These are phyloP conservation scores for Brachyopa scutellaris DNA, from an alignment of 2,888 invertebrate genomes.

Conservation along the genomic window DNA sequence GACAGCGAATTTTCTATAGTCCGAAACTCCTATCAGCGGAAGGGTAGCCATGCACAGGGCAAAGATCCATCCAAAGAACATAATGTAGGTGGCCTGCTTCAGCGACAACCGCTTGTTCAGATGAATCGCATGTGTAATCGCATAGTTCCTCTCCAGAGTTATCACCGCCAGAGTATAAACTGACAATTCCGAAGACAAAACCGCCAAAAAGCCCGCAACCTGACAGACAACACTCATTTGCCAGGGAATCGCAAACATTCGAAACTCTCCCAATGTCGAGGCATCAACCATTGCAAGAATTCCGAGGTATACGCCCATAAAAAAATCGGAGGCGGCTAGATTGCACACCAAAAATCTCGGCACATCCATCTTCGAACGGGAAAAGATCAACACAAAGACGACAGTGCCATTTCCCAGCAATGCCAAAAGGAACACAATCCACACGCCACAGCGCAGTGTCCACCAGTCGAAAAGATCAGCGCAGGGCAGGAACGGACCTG, in stretches of 20 bases:
- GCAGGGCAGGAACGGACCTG: slow-evolving; percentile 97
- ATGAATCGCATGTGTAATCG: slow-evolving; percentile 98
- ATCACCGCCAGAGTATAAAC: slow-evolving; percentile 98
- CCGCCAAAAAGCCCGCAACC: slow-evolving; percentile 96
- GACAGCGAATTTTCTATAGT: slow-evolving; percentile 97
- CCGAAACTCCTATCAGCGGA: slow-evolving; percentile 95
- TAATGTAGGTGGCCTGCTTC: slow-evolving; percentile 94
- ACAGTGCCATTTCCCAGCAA: slow-evolving; percentile 98
- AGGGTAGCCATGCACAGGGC: slow-evolving; percentile 92
- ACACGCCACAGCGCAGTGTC: slow-evolving; percentile 97
- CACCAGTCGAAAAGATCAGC: slow-evolving; percentile 99
- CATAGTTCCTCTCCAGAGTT: slow-evolving; percentile 96
- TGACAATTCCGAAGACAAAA: slow-evolving; percentile 95
- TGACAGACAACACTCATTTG: slow-evolving; percentile 97
- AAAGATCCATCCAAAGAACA: slow-evolving; percentile 96
- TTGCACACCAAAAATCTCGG: slow-evolving; percentile 98
- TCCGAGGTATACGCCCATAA: slow-evolving; percentile 97
- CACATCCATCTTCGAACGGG: slow-evolving; percentile 96
- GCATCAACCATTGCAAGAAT: slow-evolving; percentile 97
- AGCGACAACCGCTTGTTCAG: slow-evolving; percentile 96
- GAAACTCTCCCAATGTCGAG: slow-evolving; percentile 96
- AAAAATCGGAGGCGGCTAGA: slow-evolving; percentile 97
- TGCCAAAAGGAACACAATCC: slow-evolving; percentile 97
- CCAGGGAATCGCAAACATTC: slow-evolving; percentile 98
- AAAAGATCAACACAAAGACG: slow-evolving; percentile 95